Percentiles rank a stretch among this genome's conserved stretches.
Conservation (phyloP, 2,888 invertebrate species). For the Priapulus caudatus region DNA sequence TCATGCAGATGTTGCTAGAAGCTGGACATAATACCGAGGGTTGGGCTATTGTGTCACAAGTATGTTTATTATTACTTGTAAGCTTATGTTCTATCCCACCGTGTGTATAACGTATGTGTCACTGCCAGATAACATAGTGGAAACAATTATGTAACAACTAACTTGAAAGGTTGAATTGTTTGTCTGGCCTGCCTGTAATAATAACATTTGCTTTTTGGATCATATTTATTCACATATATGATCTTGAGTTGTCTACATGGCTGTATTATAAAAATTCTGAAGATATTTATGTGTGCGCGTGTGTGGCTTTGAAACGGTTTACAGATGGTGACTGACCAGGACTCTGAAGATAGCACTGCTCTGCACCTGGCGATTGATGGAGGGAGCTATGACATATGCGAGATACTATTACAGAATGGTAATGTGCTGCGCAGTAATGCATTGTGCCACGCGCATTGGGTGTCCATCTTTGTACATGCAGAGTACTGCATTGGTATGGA, state of each 20-base stretch:
- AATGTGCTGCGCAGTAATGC: background rate
- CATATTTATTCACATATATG: no score
- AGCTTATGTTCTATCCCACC: background rate
- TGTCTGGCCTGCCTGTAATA: no score
- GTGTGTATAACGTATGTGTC: no score
- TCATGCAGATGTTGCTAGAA: slow-evolving; percentile 21
- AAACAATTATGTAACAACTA: no score
- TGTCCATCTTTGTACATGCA: background rate
- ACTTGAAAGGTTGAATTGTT: no score
- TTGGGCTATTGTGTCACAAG: slow-evolving; percentile 42
- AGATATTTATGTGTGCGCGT: no score
- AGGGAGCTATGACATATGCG: slow-evolving; percentile 63
- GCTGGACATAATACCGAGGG: slow-evolving; percentile 50
- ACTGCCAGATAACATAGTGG: no score
- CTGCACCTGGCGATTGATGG: slow-evolving; percentile 78
- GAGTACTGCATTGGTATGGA: no score
- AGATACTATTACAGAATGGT: slow-evolving; percentile 56
- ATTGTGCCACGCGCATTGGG: background rate
- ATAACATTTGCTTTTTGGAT: no score
- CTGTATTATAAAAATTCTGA: no score
- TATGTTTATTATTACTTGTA: slow-evolving; percentile 19
- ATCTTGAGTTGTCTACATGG: no score
- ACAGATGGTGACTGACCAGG: slow-evolving; percentile 57
- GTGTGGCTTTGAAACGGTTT: no score
- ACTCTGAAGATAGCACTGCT: slow-evolving; percentile 70